Conservation (phyloP, 2,888 invertebrate genomes). For the Pristionchus mayeri region DNA sequence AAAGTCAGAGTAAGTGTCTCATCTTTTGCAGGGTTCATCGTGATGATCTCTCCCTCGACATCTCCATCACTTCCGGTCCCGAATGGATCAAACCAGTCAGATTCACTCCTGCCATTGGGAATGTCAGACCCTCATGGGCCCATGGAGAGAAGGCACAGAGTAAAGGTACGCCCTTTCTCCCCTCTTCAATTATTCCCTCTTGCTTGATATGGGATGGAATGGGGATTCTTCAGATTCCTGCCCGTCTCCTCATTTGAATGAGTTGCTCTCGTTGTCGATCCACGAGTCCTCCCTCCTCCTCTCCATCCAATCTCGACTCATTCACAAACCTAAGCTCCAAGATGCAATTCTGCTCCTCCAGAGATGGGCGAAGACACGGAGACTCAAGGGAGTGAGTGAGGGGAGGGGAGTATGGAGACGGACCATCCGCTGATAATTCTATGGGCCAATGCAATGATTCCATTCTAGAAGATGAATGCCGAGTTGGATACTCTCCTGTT, state of each 20-base stretch:
- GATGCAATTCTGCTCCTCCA: constrained; percentile 34
- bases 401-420: too few species aligned
- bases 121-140: constrained; percentile 34
- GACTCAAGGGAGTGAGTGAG: constrained; percentile 2
- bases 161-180: neutral
- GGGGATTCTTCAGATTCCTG: neutral
- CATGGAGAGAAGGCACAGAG: constrained; percentile 39
- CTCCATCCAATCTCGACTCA: constrained; percentile 17
- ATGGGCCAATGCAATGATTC: too few species aligned
- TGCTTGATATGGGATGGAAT: neutral
- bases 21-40: neutral
- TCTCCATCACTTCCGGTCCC: neutral
- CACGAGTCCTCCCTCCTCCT: constrained; percentile 28
- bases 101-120: constrained; percentile 37
- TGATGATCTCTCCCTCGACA: neutral
- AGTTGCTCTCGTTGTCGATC: neutral
- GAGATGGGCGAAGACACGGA: constrained; percentile 41
- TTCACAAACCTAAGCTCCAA: constrained; percentile 45
- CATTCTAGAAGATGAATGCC: neutral
- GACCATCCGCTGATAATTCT: too few species aligned
- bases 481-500: too few species aligned
- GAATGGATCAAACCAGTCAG: constrained; percentile 36
- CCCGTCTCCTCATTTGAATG: constrained; percentile 15
- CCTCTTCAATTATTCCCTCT: neutral
- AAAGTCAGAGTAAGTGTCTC: neutral